Conservation (phyloP, 2,888 invertebrate genomes). For the Cecidostiba fungosa region DNA sequence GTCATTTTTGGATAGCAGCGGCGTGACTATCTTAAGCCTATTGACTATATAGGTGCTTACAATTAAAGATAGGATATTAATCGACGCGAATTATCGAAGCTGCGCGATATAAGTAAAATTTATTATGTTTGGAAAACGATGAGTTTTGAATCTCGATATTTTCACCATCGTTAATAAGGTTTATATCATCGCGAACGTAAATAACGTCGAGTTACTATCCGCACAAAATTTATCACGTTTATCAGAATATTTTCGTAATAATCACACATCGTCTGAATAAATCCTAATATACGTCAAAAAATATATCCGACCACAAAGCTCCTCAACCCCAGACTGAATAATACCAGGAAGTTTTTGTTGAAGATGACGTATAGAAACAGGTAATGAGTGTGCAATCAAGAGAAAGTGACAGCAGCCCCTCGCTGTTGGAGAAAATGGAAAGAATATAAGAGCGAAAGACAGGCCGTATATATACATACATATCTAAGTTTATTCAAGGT, state of each 20-base stretch:
- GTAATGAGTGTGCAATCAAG: slow-evolving; percentile 37
- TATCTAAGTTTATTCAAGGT: slow-evolving; percentile 39
- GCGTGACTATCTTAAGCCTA: too few species aligned
- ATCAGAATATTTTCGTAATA: neutral
- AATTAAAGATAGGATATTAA: too few species aligned
- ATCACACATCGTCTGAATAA: too few species aligned
- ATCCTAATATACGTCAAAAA: too few species aligned
- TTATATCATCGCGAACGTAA: slow-evolving; percentile 17
- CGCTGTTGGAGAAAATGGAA: neutral
- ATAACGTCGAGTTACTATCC: neutral
- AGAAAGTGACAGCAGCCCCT: neutral
- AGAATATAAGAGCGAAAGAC: neutral
- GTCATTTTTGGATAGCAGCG: too few species aligned
- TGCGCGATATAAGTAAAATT: neutral
- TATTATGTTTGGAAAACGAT: neutral
- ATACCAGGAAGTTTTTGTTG: neutral
- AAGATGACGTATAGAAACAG: neutral
- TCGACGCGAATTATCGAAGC: too few species aligned
- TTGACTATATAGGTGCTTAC: too few species aligned
- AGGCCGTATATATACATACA: neutral
- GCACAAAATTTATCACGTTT: neutral
- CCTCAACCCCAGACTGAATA: neutral
- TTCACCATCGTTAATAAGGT: slow-evolving; percentile 23
- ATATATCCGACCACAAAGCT: neutral
- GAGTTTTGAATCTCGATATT: neutral